Conservation (phyloP, 2,888 invertebrate species). For the Rhaphigaster nebulosa region DNA sequence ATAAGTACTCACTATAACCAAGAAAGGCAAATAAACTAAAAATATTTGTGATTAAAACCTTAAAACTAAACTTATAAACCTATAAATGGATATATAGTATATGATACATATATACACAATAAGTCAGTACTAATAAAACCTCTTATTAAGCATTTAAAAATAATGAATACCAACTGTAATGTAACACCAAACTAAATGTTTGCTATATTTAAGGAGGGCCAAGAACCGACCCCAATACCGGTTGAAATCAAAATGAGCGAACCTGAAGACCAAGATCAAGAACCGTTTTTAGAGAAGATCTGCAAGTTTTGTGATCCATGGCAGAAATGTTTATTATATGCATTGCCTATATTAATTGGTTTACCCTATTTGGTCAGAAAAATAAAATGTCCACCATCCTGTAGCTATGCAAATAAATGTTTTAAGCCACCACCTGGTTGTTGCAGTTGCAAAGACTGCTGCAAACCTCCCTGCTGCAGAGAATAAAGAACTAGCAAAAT, state of each 20-base stretch:
- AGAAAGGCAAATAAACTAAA: no score
- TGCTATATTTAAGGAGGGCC: neutral
- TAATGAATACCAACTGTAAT: no score
- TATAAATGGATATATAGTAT: no score
- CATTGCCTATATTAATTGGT: slow-evolving; percentile 29
- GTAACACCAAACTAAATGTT: neutral
- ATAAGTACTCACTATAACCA: no score
- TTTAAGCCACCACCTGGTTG: slow-evolving; percentile 47
- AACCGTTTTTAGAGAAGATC: neutral
- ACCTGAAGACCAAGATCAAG: neutral
- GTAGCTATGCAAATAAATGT: slow-evolving; percentile 2
- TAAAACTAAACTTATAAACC: no score
- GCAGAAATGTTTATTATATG: slow-evolving; percentile 54
- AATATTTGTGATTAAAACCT: no score
- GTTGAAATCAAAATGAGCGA: neutral
- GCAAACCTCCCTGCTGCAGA: slow-evolving; percentile 24
- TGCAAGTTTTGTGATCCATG: slow-evolving; percentile 54
- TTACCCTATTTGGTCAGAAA: slow-evolving; percentile 40
- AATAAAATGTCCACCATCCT: slow-evolving; percentile 45
- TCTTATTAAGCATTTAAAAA: neutral
- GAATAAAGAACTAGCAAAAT: neutral
- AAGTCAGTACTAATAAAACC: neutral
- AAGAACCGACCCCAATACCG: no score
- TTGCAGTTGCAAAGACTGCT: neutral
- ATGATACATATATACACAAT: neutral